Evolutionary conservation across 2,797 vertebrate species (phyloP).

Genomic region (Myotis vivesi): DNA sequence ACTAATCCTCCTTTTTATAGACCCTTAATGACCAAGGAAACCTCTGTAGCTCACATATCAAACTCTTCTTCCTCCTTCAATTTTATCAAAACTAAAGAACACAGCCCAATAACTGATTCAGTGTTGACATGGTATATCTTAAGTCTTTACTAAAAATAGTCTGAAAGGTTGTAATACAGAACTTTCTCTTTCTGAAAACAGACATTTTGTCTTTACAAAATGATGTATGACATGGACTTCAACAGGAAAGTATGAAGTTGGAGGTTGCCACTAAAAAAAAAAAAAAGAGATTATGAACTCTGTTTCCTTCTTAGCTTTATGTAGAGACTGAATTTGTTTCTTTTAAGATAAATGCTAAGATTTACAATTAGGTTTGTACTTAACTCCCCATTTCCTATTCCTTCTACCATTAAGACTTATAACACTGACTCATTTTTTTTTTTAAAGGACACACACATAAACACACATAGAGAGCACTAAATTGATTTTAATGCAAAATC

Average conservation of each 20-base stretch:
- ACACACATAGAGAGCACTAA: slow-evolving; percentile 9
- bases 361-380: slow-evolving; percentile 7
- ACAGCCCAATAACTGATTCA: not conserved
- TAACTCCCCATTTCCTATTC: not conserved
- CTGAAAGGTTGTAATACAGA: not conserved
- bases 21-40: not conserved
- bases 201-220: slow-evolving; percentile 1
- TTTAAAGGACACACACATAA: slow-evolving; percentile 8
- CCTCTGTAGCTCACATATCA: not conserved
- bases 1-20: slow-evolving; percentile 12
- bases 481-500: not conserved
- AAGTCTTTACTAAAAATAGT: not conserved
- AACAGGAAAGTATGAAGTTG: not conserved
- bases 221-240: not conserved
- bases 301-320: not conserved
- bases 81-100: slow-evolving; percentile 43
- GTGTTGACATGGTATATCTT: not conserved
- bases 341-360: slow-evolving; percentile 40
- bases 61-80: slow-evolving; percentile 23
- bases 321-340: not conserved
- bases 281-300: not conserved
- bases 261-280: not conserved
- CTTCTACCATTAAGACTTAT: not conserved
- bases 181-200: slow-evolving; percentile 20
- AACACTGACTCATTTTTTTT: not conserved